phyloP scores from a whole-genome alignment of 2,113 vertebrate genomes.

The Tragelaphus scriptus region DNA sequence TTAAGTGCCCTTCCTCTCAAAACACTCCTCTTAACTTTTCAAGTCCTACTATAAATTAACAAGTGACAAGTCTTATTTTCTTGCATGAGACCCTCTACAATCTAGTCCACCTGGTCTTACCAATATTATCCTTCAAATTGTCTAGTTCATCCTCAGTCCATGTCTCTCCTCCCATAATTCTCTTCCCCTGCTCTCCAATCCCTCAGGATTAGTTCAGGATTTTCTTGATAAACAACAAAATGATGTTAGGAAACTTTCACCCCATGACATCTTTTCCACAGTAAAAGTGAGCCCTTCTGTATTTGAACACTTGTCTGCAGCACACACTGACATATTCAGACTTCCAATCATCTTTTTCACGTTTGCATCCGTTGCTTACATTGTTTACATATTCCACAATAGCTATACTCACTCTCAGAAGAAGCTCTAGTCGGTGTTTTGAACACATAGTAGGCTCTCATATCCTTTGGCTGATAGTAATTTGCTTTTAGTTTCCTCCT shows the following conservation, averaged over 20 bases:
- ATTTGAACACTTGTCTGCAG: not conserved
- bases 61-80: not conserved
- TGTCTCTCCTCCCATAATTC: not conserved
- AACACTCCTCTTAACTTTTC: not conserved
- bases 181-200: not conserved
- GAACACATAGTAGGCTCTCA: not conserved
- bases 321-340: not conserved
- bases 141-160: not conserved
- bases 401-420: not conserved
- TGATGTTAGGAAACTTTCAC: not conserved
- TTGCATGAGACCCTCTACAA: not conserved
- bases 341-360: not conserved
- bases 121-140: not conserved
- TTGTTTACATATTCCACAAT: not conserved
- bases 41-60: not conserved
- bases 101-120: not conserved
- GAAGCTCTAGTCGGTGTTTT: not conserved
- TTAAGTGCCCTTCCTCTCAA: not conserved
- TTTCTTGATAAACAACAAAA: not conserved
- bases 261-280: not conserved
- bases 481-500: not conserved
- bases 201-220: not conserved
- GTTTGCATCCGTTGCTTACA: not conserved
- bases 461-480: not conserved
- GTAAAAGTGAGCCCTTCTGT: not conserved